Percentiles rank a stretch among this genome's conserved stretches.
These are phyloP conservation scores for Miniopterus natalensis DNA, from an alignment of 2,113 vertebrate species.

Conservation along the genomic window DNA sequence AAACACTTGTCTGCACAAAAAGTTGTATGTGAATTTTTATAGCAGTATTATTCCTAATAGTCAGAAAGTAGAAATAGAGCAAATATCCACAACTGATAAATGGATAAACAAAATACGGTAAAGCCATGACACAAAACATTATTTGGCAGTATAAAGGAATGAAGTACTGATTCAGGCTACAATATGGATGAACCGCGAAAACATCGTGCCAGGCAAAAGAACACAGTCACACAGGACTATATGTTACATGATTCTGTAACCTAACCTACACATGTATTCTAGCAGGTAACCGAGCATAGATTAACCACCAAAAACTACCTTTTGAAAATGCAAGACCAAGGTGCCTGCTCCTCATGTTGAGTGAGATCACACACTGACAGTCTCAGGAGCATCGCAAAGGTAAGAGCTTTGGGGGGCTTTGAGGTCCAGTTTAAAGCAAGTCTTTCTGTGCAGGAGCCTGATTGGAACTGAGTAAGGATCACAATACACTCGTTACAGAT, in stretches of 20 bases:
- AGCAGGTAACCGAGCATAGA: background rate
- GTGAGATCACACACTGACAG: background rate
- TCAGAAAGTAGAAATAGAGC: background rate
- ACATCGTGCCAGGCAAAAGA: background rate
- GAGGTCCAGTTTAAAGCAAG: background rate
- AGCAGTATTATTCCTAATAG: background rate
- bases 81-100: background rate
- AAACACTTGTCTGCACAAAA: background rate
- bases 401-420: background rate
- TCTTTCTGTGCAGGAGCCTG: background rate
- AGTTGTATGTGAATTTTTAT: background rate
- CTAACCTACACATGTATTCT: background rate
- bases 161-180: background rate
- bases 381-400: background rate
- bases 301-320: background rate
- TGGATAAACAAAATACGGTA: background rate
- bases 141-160: background rate
- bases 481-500: background rate
- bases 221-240: background rate
- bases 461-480: background rate
- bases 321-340: background rate
- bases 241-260: background rate
- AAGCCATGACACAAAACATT: background rate
- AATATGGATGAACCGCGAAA: background rate
- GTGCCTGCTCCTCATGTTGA: background rate